Evolutionary conservation across 2,797 vertebrate species (phyloP).

Genomic region (Crenichthys baileyi): DNA sequence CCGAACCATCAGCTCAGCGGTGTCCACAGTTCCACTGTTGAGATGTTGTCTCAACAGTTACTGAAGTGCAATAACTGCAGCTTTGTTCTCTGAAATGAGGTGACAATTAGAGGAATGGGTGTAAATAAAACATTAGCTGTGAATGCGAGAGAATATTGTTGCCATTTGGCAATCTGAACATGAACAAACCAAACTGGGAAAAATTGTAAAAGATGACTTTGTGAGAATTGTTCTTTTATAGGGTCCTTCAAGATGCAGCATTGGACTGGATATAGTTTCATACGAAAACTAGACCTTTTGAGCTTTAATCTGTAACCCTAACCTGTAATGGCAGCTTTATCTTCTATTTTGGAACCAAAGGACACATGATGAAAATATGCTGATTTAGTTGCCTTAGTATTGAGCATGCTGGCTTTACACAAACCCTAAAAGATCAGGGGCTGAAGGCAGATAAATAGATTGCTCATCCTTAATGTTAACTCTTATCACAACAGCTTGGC

Average conservation of each 20-base stretch:
- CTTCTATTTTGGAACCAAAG: constrained; percentile 58
- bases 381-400: constrained; percentile 59
- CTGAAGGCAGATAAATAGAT: constrained; percentile 52
- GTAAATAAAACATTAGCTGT: constrained; percentile 58
- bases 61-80: constrained; percentile 84
- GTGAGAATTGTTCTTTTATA: constrained; percentile 60
- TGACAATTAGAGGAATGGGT: constrained; percentile 73
- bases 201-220: constrained; percentile 51
- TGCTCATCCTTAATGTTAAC: constrained; percentile 64
- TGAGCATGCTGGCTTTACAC: constrained; percentile 51
- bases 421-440: constrained; percentile 62
- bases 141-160: constrained; percentile 63
- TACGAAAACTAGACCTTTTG: constrained; percentile 29
- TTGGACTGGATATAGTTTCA: constrained; percentile 55
- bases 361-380: constrained; percentile 55
- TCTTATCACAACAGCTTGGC: constrained; percentile 64
- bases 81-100: constrained; percentile 78
- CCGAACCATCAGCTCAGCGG: constrained; percentile 66
- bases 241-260: constrained; percentile 60
- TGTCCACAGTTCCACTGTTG: constrained; percentile 75
- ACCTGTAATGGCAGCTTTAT: constrained; percentile 43
- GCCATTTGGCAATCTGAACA: constrained; percentile 71
- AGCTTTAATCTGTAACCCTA: constrained; percentile 43
- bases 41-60: constrained; percentile 83
- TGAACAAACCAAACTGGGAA: constrained; percentile 40